phyloP scores from a whole-genome alignment of 2,113 vertebrate genomes.

The Argyrosomus japonicus region DNA sequence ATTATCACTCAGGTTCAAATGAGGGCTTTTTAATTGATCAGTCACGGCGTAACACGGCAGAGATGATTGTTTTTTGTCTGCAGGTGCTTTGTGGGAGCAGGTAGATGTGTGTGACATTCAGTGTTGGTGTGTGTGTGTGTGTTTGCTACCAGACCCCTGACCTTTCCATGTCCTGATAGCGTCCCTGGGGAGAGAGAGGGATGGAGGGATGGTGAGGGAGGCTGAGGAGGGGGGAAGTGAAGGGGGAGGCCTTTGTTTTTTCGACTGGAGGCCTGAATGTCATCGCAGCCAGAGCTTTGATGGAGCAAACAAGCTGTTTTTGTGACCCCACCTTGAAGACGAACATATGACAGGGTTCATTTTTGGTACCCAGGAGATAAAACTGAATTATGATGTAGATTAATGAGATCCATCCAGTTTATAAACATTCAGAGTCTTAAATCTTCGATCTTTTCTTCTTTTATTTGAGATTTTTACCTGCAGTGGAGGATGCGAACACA shows the following conservation, averaged over 20 bases:
- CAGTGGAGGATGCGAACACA: not conserved
- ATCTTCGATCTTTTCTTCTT: not conserved
- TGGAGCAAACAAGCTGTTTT: constrained; percentile 47
- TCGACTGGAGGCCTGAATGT: constrained; percentile 56
- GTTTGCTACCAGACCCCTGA: constrained; percentile 76
- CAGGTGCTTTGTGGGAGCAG: constrained; percentile 60
- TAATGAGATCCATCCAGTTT: not conserved
- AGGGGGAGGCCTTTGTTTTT: constrained; percentile 66
- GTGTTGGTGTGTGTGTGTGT: constrained; percentile 48
- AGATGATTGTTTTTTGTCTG: constrained; percentile 30
- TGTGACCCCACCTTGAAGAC: constrained; percentile 1
- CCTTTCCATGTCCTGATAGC: constrained; percentile 83
- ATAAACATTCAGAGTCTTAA: not conserved
- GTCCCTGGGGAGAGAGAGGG: constrained; percentile 72
- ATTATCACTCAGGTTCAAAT: constrained; percentile 44
- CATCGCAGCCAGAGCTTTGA: constrained; percentile 38
- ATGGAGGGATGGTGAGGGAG: constrained; percentile 29
- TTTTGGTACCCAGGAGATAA: not conserved
- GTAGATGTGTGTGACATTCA: constrained; percentile 38
- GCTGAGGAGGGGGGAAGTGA: constrained; percentile 4
- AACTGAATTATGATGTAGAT: not conserved
- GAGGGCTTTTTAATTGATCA: constrained; percentile 66
- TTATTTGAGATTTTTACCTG: not conserved
- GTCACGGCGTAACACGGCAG: not conserved
- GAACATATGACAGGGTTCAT: not conserved